Base-by-base conservation (phyloP, 2,888 invertebrate species). In the Synanthedon vespiformis region DNA sequence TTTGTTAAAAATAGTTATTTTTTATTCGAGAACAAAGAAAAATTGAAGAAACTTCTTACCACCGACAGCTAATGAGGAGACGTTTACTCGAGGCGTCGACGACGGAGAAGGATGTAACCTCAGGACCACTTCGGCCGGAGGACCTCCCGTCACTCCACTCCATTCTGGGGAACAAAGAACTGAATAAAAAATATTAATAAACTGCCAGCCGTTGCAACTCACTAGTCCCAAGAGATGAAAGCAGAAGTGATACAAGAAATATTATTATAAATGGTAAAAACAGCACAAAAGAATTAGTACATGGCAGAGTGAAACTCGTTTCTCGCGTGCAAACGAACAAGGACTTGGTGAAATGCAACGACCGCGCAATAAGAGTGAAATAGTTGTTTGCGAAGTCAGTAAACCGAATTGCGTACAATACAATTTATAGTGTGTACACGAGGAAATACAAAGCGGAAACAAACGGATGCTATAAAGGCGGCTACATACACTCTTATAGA, bases 91-190 rank as follows among this genome's bases (percentile, higher is more conserved):
- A 5, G 67, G 56, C 13, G 76, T 70, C 56, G 72, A 64, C 6
- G 69, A 61, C 0, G 77, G 67, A 0, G 73, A 59, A 0, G 83
- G 87, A 52, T 85, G 87, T 11, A 86, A 59, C 14, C 87, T 61
- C 6, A 87, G 62, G 22, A 85, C 80, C 52, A 87, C 85, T 58
- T 87, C 86, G 2, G 87, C 84, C 0, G 80, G 80, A 0, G 85
- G 87, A 0, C 86, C 85, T 2, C 87, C 87, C 1, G 85, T 84
- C 13, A 72, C 82, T 0, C 87, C 87, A 56, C 74, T 83, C 87
- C 87, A 87, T 77, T 86, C 87, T 87, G 63, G 12, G 49, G 16
- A 56, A 50, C 14, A 48, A 48, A 48, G 13, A 22, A 48, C 48
- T 48, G 14, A 44, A 44, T 44, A 44, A 44, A 44, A 44, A 44